Conservation (phyloP, 2,888 invertebrate genomes). For the Tetrapedia diversipes region DNA sequence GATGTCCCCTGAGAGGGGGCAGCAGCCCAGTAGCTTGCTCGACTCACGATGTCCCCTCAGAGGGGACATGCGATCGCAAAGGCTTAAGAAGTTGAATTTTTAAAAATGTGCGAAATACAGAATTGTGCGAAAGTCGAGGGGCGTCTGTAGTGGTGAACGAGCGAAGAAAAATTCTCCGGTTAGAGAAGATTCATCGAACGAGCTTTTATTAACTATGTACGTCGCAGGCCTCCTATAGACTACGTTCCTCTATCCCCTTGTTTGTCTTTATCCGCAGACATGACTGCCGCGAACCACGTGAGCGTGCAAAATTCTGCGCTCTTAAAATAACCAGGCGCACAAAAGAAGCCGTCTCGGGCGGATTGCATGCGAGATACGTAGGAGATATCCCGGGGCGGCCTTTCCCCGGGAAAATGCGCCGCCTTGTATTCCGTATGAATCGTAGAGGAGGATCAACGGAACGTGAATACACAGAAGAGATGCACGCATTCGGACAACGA, state of each 20-base stretch:
- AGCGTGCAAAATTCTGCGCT: conserved; percentile 31
- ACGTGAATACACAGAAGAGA: conserved; percentile 34
- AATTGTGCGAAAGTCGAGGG: no score
- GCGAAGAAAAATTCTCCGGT: no score
- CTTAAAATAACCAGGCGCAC: conserved; percentile 41
- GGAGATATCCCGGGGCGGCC: conserved; percentile 2
- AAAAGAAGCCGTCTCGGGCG: conserved; percentile 32
- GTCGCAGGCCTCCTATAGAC: background rate
- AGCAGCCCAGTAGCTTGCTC: no score
- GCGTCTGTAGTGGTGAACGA: no score
- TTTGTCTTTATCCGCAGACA: background rate
- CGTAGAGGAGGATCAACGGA: conserved; percentile 35
- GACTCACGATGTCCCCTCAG: no score
- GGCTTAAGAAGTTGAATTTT: no score
- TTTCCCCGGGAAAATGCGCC: conserved; percentile 35
- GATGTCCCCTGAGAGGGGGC: no score
- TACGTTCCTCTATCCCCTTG: background rate
- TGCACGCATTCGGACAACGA: conserved; percentile 36
- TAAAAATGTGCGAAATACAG: no score
- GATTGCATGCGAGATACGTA: conserved; percentile 27
- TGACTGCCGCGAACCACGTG: background rate
- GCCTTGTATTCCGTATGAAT: conserved; percentile 42
- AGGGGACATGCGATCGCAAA: no score
- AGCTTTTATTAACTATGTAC: background rate
- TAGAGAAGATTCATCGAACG: background rate